Percentiles rank a stretch among this genome's conserved stretches.
These are phyloP conservation scores for Saxidomus purpurata DNA, from an alignment of 1,140 invertebrate genomes.

Conservation along the genomic window DNA sequence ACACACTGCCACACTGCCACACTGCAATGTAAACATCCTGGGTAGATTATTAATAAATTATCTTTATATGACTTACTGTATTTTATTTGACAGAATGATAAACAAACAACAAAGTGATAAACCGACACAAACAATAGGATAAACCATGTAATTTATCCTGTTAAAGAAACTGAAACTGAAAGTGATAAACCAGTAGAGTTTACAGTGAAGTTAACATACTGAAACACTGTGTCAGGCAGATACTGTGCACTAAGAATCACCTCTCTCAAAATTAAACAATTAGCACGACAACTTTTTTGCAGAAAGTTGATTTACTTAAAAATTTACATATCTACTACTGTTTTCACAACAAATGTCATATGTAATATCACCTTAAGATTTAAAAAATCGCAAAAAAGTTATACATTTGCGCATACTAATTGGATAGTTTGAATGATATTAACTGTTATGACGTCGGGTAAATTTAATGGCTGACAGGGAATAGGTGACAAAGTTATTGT, in stretches of 20 bases:
- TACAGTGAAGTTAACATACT: neutral
- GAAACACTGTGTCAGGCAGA: neutral
- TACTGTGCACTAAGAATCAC: neutral
- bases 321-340: neutral
- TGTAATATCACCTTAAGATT: slow-evolving; percentile 3
- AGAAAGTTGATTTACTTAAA: neutral
- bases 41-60: no score
- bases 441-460: slow-evolving; percentile 5
- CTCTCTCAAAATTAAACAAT: neutral
- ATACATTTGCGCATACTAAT: slow-evolving; percentile 21
- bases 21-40: no score
- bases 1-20: no score
- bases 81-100: no score
- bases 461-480: slow-evolving; percentile 31
- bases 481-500: slow-evolving; percentile 43
- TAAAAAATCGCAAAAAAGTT: neutral
- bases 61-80: no score
- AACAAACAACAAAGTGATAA: no score
- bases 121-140: no score
- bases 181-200: no score
- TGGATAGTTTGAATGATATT: slow-evolving; percentile 28
- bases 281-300: neutral
- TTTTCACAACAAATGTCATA: slow-evolving; percentile 25
- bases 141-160: no score
- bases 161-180: no score